Percentiles rank a stretch among this genome's conserved stretches.
phyloP scores from a whole-genome alignment of 1,140 invertebrate species.

The Nylanderia fulva region DNA sequence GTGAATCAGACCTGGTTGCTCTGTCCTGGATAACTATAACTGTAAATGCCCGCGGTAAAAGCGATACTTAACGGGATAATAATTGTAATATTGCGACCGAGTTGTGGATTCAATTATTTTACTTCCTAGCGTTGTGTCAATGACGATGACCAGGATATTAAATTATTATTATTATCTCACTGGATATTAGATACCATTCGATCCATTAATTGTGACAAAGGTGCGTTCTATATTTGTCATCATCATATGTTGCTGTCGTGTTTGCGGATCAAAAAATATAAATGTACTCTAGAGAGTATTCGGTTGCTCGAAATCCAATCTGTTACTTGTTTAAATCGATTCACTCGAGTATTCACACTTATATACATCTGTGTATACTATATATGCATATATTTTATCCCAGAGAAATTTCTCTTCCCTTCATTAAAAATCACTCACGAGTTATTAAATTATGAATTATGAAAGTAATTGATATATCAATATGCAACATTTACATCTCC shows the following conservation, averaged over 20 bases:
- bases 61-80: neutral
- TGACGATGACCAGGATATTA: neutral
- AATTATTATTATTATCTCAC: neutral
- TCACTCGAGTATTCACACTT: neutral
- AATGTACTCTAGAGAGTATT: neutral
- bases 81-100: neutral
- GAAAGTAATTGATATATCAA: too few relatives aligned
- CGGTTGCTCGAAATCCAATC: slow-evolving; percentile 46
- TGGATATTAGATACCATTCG: slow-evolving; percentile 16
- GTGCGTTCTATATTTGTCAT: neutral
- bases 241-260: neutral
- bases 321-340: slow-evolving; percentile 20
- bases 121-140: neutral
- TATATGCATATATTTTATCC: neutral
- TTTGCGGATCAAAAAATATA: slow-evolving; percentile 24
- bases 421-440: neutral
- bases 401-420: slow-evolving; percentile 22
- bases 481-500: too few relatives aligned
- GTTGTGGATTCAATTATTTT: slow-evolving; percentile 18
- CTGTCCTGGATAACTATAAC: neutral
- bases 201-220: neutral
- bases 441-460: neutral
- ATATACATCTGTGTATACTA: too few relatives aligned
- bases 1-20: neutral
- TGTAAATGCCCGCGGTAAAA: neutral